These are phyloP conservation scores for Scaptodrosophila lebanonensis DNA, from an alignment of 1,140 invertebrate genomes.

Conservation along the genomic window DNA sequence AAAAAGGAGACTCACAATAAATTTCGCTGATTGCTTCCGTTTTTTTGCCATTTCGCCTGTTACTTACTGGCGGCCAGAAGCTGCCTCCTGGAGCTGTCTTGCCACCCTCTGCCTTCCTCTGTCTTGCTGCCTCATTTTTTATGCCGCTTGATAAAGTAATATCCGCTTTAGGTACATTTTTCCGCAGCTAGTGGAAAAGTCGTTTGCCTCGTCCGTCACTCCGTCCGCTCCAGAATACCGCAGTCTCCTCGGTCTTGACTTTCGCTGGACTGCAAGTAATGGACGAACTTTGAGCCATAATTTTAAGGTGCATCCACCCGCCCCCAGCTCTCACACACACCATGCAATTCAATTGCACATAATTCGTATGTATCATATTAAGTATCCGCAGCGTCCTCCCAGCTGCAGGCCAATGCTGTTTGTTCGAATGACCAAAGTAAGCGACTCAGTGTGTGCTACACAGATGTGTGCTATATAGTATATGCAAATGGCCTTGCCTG, in stretches of 20 bases:
- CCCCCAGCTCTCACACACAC: constrained; percentile 7
- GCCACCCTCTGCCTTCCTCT: neutral
- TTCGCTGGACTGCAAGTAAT: constrained; percentile 56
- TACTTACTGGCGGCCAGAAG: constrained; percentile 1
- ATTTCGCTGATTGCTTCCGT: constrained; percentile 74
- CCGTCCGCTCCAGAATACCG: neutral
- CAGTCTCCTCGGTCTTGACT: neutral
- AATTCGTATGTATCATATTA: constrained; percentile 64
- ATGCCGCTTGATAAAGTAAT: constrained; percentile 75
- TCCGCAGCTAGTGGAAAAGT: neutral
- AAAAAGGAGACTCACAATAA: constrained; percentile 74
- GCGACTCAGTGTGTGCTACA: constrained; percentile 12
- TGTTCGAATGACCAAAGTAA: constrained; percentile 28
- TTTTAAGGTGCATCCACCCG: constrained; percentile 35
- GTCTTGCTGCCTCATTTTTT: constrained; percentile 60
- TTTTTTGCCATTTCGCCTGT: constrained; percentile 12
- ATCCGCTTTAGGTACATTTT: constrained; percentile 70
- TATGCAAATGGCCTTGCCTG: constrained; percentile 18
- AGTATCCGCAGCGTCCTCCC: constrained; percentile 66
- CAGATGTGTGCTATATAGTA: constrained; percentile 1
- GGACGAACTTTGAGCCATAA: constrained; percentile 67
- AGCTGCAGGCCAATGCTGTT: constrained; percentile 67
- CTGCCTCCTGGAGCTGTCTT: neutral
- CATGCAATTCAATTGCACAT: constrained; percentile 20
- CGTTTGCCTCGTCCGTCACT: constrained; percentile 12